Evolutionary conservation across 2,113 vertebrate genomes (phyloP).

Genomic region (Microcebus griseorufus): DNA sequence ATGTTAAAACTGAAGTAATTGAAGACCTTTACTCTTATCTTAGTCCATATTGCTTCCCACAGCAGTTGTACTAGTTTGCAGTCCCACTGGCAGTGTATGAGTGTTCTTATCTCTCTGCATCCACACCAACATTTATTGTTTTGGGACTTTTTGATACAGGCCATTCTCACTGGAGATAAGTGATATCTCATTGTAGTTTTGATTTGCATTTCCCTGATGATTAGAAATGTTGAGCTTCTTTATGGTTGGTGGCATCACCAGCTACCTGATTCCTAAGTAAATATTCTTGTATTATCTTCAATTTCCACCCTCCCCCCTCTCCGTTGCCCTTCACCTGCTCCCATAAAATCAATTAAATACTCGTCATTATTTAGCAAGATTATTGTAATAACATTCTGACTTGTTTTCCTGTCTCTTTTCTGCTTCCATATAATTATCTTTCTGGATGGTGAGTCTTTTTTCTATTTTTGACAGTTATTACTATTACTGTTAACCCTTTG

Average conservation of each 20-base stretch:
- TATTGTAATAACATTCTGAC: not conserved
- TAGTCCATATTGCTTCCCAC: not conserved
- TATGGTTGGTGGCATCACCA: not conserved
- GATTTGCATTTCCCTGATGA: no score
- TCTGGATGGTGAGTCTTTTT: not conserved
- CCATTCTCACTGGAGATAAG: no score
- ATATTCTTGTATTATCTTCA: not conserved
- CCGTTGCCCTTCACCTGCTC: not conserved
- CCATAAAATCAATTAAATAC: not conserved
- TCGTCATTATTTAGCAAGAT: not conserved
- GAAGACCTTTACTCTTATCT: not conserved
- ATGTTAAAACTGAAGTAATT: not conserved
- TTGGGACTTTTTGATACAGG: no score
- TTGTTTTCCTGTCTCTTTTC: not conserved
- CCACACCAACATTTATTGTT: no score
- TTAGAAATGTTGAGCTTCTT: not conserved
- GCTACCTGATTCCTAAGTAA: not conserved
- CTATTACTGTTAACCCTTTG: not conserved
- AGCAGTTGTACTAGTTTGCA: no score
- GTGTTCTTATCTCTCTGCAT: no score
- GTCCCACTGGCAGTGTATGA: no score
- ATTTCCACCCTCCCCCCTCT: not conserved
- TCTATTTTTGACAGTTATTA: not conserved
- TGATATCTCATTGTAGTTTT: no score
- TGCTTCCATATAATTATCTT: not conserved